Evolutionary conservation across 2,797 vertebrate genomes (phyloP).

Genomic region (Paedocypris micromegethes): DNA sequence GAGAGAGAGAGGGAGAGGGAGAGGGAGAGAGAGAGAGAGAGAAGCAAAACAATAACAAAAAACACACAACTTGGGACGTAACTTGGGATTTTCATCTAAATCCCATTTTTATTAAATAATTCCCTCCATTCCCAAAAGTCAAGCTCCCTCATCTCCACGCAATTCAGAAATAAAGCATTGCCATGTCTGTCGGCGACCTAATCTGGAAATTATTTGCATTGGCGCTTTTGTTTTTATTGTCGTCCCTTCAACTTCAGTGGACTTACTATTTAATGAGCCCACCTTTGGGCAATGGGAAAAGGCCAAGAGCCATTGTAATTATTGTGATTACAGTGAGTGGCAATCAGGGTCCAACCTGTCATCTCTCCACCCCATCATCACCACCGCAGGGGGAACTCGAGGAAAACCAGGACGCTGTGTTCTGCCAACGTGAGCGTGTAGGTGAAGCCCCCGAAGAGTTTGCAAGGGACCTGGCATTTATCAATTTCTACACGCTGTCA

Average conservation of each 20-base stretch:
- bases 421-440: not conserved
- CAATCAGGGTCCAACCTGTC: conserved; percentile 45
- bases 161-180: too few relatives aligned
- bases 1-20: too few relatives aligned
- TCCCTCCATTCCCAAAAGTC: too few relatives aligned
- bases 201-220: not conserved
- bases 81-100: too few relatives aligned
- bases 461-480: conserved; percentile 15
- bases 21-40: too few relatives aligned
- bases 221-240: not conserved
- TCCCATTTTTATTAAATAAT: too few relatives aligned
- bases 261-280: conserved; percentile 34
- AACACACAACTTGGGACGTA: too few relatives aligned
- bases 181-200: not conserved
- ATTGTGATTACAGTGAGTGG: conserved; percentile 42
- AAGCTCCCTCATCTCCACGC: too few relatives aligned
- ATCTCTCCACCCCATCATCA: conserved; percentile 33
- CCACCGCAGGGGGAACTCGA: conserved; percentile 18
- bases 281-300: conserved; percentile 37
- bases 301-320: conserved; percentile 44
- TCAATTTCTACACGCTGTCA: conserved; percentile 15
- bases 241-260: not conserved
- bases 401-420: not conserved
- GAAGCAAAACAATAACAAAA: too few relatives aligned
- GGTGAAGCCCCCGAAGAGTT: conserved; percentile 1